Base-by-base conservation (phyloP, 2,888 invertebrate genomes). In the Ormyrus nitidulus region DNA sequence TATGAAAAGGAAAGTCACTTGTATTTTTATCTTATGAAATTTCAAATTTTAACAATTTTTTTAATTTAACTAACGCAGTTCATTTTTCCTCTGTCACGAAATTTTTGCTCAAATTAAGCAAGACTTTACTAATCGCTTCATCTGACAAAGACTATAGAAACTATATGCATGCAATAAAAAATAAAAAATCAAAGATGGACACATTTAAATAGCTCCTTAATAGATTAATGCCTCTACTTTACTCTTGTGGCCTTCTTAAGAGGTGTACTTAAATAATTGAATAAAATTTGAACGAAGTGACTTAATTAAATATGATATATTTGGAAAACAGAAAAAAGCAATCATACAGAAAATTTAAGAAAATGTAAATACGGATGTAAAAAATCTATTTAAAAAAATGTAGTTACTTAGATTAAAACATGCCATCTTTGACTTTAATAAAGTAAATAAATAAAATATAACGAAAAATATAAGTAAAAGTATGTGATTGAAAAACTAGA, bases 111-210 rank as follows among this genome's bases (percentile, higher is more conserved):
- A 53, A 56, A 62, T 56, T 61, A 49, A 56, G 34, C 34, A 74
- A 66, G 70, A 77, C 77, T 77, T 77, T 81, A 51, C 81, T 77
- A 64, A 65, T 81, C 74, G 74, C 69, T 73, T 73, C 70, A 81
- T 81, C 19, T 71, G 59, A 19, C 69, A 76, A 11, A 54, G 65
- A 77, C 54, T 81, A 4, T 34, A 34, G 34, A 34, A 34, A 34
- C 34, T 34, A 34, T 34, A 34, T 78, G 75, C 75, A 78, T 81
- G 77, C 4, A 34, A 34, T 59, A 19, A 62, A 72, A 66, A 71
- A 66, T 34, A 19, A 70, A 46, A 46, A n/a, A 74, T 81, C 74
- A 77, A 61, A 81, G 80, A 80, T 80, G 72, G 73, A 69, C 56
- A 61, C 44, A 44, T 75, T 46, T 51, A 3, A 54, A 51, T 13